Evolutionary conservation across 2,797 vertebrate genomes (phyloP).

Genomic region (Valencia hispanica): DNA sequence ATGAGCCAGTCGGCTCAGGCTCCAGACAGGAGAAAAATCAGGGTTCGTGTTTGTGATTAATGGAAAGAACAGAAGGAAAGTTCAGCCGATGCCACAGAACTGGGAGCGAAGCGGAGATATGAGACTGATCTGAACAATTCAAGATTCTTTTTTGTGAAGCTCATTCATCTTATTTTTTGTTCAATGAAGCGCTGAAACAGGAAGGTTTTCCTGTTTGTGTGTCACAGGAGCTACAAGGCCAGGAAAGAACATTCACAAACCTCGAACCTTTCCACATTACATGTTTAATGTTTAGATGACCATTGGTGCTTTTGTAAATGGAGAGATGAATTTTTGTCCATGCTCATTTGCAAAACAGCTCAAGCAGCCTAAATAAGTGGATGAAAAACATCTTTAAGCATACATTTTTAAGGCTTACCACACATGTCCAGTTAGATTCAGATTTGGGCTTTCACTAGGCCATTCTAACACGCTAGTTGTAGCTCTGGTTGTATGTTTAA

Average conservation of each 20-base stretch:
- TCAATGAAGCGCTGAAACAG: background rate
- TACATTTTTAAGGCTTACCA: background rate
- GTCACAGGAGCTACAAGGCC: background rate
- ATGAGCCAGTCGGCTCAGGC: constrained; percentile 37
- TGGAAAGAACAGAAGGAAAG: constrained; percentile 35
- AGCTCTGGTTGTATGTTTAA: background rate
- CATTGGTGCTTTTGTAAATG: too few relatives aligned
- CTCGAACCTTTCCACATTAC: background rate
- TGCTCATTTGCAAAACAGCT: background rate
- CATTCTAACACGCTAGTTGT: background rate
- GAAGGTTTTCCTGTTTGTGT: background rate
- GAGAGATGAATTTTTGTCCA: background rate
- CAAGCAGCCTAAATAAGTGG: background rate
- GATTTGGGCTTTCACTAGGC: background rate
- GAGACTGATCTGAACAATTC: background rate
- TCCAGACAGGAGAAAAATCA: constrained; percentile 31
- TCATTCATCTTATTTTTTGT: too few relatives aligned
- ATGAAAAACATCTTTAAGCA: background rate
- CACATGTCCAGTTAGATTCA: background rate
- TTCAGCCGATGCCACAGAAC: constrained; percentile 15
- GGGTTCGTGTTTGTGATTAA: constrained; percentile 40
- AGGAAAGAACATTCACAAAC: background rate
- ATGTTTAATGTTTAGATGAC: background rate
- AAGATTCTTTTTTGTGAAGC: background rate
- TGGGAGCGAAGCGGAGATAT: constrained; percentile 15